Evolutionary conservation across 1,140 invertebrate species (phyloP).

Genomic region (Ectropis grisescens): DNA sequence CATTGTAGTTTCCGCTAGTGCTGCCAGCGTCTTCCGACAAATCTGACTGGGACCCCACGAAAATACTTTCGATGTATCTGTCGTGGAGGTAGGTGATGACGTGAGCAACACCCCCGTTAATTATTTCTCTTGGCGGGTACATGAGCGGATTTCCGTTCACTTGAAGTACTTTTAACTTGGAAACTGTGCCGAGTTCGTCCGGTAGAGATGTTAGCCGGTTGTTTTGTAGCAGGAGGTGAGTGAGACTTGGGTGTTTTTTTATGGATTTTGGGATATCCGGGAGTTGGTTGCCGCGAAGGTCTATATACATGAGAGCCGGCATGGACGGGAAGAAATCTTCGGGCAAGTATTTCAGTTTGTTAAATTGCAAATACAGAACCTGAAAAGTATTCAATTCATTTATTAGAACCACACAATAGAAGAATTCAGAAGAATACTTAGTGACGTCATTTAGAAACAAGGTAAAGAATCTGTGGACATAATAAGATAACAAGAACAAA

Average conservation of each 20-base stretch:
- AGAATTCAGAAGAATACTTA: no score
- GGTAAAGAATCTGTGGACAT: conserved; percentile 4
- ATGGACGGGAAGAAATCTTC: conserved; percentile 66
- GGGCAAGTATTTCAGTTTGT: conserved; percentile 60
- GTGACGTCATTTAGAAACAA: neutral
- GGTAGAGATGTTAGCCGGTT: conserved; percentile 71
- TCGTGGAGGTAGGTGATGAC: conserved; percentile 60
- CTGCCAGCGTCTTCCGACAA: conserved; percentile 23
- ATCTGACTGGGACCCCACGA: conserved; percentile 20
- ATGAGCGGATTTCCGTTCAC: conserved; percentile 65
- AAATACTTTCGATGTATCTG: conserved; percentile 40
- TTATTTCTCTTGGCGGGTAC: conserved; percentile 62
- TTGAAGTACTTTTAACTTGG: conserved; percentile 68
- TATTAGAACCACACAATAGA: no score
- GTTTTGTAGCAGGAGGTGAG: conserved; percentile 71
- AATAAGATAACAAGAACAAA: no score
- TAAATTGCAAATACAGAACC: conserved; percentile 72
- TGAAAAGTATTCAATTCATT: no score
- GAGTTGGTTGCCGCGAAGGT: conserved; percentile 72
- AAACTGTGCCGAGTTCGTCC: conserved; percentile 66
- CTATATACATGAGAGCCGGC: conserved; percentile 69
- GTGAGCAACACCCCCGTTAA: conserved; percentile 50
- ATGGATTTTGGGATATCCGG: conserved; percentile 62
- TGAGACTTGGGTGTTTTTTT: conserved; percentile 63
- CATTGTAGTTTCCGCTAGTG: conserved; percentile 7